phyloP scores from a whole-genome alignment of 2,797 vertebrate species.

The Micrastur ruficollis region DNA sequence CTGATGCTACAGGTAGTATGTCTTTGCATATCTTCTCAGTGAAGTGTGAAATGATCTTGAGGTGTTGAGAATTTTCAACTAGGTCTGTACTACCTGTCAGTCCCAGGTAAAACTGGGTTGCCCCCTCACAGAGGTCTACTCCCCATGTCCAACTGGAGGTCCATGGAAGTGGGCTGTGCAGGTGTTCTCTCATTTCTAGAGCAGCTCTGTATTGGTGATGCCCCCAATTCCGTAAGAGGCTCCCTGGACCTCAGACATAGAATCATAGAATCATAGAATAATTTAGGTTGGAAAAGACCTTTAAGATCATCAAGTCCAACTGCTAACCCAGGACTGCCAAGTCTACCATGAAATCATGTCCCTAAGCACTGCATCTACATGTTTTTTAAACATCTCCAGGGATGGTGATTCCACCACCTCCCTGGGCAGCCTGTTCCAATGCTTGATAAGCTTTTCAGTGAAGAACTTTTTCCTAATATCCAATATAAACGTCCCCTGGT shows the following conservation, averaged over 20 bases:
- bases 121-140: background rate
- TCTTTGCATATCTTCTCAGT: background rate
- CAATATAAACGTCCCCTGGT: too few species aligned
- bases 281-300: too few species aligned
- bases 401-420: too few species aligned
- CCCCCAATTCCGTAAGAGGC: background rate
- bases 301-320: too few species aligned
- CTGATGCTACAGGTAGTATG: background rate
- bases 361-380: too few species aligned
- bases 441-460: too few species aligned
- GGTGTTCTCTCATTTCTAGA: background rate
- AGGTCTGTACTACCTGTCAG: background rate
- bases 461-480: too few species aligned
- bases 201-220: background rate
- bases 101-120: background rate
- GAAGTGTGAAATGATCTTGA: background rate
- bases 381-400: too few species aligned
- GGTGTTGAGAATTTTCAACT: background rate
- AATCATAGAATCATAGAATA: too few species aligned
- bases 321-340: too few species aligned
- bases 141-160: background rate
- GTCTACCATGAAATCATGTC: too few species aligned
- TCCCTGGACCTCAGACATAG: background rate
- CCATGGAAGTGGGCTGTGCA: background rate
- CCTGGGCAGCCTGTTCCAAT: too few species aligned